A percentile compares a stretch with the other conserved stretches of the same genome.
phyloP scores from a whole-genome alignment of 2,888 invertebrate genomes.

The Drosophila borborema region DNA sequence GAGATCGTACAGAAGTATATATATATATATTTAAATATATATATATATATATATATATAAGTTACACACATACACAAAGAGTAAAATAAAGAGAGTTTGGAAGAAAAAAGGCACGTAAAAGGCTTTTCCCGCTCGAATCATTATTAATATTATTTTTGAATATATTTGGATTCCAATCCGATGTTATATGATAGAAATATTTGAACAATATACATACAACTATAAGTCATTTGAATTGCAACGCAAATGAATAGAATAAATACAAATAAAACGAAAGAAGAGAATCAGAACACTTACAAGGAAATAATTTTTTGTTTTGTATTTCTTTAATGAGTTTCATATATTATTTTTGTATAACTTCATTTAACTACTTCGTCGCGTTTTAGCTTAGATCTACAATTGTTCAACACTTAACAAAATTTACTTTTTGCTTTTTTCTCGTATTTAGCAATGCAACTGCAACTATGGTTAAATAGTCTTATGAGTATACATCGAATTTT shows the following conservation, averaged over 20 bases:
- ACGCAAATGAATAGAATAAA: conserved; percentile 42
- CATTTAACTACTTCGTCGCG: conserved; percentile 57
- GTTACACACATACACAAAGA: conserved; percentile 50
- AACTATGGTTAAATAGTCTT: conserved; percentile 46
- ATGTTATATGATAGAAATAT: conserved; percentile 78
- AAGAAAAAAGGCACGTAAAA: conserved; percentile 74
- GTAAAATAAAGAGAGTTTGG: conserved; percentile 24
- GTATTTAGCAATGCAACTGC: conserved; percentile 18
- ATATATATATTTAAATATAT: conserved; percentile 6
- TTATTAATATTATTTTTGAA: background rate
- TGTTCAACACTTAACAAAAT: conserved; percentile 51
- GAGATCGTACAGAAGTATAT: conserved; percentile 8
- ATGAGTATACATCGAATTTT: conserved; percentile 43
- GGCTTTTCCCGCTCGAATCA: conserved; percentile 47
- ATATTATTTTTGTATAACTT: conserved; percentile 45
- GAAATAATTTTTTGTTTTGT: conserved; percentile 14
- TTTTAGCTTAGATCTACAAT: conserved; percentile 52
- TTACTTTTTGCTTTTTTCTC: conserved; percentile 21
- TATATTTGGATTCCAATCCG: conserved; percentile 21
- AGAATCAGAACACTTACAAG: conserved; percentile 10
- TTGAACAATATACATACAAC: conserved; percentile 58
- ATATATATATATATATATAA: background rate
- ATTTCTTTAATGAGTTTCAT: conserved; percentile 40
- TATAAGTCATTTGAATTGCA: conserved; percentile 7
- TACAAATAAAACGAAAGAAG: conserved; percentile 24